Percentiles rank a stretch among this genome's conserved stretches.
Conservation (phyloP, 2,797 vertebrate species). For the Rhadinocentrus ornatus region DNA sequence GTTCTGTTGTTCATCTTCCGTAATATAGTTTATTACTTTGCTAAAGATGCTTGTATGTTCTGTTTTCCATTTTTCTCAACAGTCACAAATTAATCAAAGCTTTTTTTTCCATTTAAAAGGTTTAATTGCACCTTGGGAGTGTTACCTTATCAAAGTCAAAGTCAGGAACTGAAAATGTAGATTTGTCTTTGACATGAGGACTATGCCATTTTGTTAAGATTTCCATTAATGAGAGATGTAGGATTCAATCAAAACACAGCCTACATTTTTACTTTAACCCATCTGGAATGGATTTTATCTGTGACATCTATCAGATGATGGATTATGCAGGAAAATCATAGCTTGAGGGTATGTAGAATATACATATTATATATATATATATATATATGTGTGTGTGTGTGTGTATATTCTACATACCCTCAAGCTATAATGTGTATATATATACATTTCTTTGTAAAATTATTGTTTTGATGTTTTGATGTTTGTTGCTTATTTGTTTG, state of each 20-base stretch:
- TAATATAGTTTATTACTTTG: background rate
- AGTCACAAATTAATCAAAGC: background rate
- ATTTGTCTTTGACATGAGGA: slow-evolving; percentile 1
- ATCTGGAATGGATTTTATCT: slow-evolving; percentile 9
- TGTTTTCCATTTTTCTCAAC: background rate
- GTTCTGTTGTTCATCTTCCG: background rate
- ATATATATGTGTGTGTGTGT: too few relatives aligned
- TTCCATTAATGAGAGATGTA: background rate
- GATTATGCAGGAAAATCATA: slow-evolving; percentile 38
- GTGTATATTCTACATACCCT: too few relatives aligned
- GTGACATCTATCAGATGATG: slow-evolving; percentile 26
- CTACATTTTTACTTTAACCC: background rate
- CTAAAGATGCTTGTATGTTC: background rate
- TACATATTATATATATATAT: slow-evolving; percentile 40
- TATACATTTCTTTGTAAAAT: slow-evolving; percentile 45
- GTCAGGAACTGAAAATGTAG: background rate
- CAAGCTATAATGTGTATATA: too few relatives aligned
- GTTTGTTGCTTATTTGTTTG: slow-evolving; percentile 3
- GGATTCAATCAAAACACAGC: background rate
- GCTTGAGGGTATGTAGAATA: slow-evolving; percentile 33
- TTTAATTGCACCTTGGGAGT: background rate
- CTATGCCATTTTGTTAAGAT: background rate
- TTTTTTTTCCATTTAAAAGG: background rate
- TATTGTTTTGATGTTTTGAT: slow-evolving; percentile 7
- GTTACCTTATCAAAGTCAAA: slow-evolving; percentile 3